These are phyloP conservation scores for Physella acuta DNA, from an alignment of 1,140 invertebrate genomes.

Conservation along the genomic window DNA sequence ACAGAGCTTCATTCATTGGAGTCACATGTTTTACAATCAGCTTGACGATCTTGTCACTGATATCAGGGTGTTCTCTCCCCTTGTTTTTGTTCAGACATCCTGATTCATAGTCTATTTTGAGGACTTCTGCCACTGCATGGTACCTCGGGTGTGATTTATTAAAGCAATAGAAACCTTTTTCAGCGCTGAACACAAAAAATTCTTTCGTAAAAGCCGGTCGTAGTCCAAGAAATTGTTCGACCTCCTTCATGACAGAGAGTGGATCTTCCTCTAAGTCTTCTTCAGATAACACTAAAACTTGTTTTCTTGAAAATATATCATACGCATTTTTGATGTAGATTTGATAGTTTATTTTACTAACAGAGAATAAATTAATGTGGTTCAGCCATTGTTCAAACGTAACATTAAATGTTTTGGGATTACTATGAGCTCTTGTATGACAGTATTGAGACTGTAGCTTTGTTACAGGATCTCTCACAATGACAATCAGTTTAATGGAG, in stretches of 20 bases:
- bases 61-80: conserved; percentile 5
- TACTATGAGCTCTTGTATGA: not conserved
- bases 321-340: not conserved
- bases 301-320: not conserved
- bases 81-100: conserved; percentile 5
- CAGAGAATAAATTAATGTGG: not conserved
- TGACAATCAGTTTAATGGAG: conserved; percentile 26
- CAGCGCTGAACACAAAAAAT: conserved; percentile 5
- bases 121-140: not conserved
- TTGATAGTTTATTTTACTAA: not conserved
- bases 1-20: conserved; percentile 2
- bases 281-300: conserved; percentile 1
- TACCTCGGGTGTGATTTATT: not conserved
- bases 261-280: conserved; percentile 1
- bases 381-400: not conserved
- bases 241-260: not conserved
- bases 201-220: not conserved
- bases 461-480: conserved; percentile 23
- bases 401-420: not conserved
- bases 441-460: conserved; percentile 7
- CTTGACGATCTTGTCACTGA: not conserved
- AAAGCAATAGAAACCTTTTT: conserved; percentile 18
- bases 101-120: not conserved
- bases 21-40: not conserved
- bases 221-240: not conserved